Evolutionary conservation across 2,797 vertebrate species (phyloP), one percentile per base, ranked within the genome.

Genomic region (Mormyrus hasselquistii): DNA sequence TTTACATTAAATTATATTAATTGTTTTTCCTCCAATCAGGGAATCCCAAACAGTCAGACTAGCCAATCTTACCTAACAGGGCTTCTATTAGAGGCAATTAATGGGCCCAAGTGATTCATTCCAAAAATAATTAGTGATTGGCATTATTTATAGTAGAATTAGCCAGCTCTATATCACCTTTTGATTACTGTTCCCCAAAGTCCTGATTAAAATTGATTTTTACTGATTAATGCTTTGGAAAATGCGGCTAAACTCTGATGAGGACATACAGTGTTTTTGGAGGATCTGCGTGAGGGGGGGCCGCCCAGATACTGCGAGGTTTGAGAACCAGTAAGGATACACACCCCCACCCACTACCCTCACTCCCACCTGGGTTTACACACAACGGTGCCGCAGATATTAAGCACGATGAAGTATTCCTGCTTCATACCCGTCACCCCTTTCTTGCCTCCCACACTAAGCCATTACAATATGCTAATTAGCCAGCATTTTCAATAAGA

Each of bases 61-160:
- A 69, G 41, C 41, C 8, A 47, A 53, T 82, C 6, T 22, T 22
- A 9, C 14, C 29, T 65, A 89, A 91, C 2, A 86, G 14, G 29
- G 57, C 22, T 92, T 94, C 94, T 95, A 96, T 95, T 92, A 94
- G 93, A 92, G 93, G 90, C 94, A 93, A 95, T 93, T 95, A 92
- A 94, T 94, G 93, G 91, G 93, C 93, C 88, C 92, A 82, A 93
- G 94, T 93, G 94, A 94, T 96, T 95, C 91, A 92, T 95, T 91
- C 93, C 93, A 96, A 96, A 96, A 96, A 96, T 95, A 95, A 96
- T 96, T 96, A 96, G 92, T 93, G 95, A 94, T 86, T 34, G 86
- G 52, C 29, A 57, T 82, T 82, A 9, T 73, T 52, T 29, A 88
- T 52, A 38, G 73, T 49, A 59, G 7, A 44, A 85, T 86, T 86